Evolutionary conservation across 2,888 invertebrate genomes (phyloP).

Genomic region (Caenorhabditis afra): DNA sequence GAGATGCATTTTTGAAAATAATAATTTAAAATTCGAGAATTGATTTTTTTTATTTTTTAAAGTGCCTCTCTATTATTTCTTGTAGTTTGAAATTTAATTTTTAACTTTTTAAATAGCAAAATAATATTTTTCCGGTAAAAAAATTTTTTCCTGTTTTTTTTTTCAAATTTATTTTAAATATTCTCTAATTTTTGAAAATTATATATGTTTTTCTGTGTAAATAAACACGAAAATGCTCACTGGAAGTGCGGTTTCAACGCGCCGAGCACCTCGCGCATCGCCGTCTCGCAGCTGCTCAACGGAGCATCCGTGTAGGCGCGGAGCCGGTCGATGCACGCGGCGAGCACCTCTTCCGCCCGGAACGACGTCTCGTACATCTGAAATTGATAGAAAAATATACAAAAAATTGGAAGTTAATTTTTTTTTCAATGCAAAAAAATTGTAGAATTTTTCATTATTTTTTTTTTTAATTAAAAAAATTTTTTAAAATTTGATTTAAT

Average conservation of each 20-base stretch:
- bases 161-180: background rate
- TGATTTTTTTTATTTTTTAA: no score
- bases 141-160: background rate
- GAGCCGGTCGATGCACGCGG: conserved; percentile 61
- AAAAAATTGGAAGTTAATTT: conserved; percentile 8
- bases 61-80: background rate
- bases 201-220: no score
- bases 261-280: no score
- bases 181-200: background rate
- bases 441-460: no score
- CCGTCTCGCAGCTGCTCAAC: conserved; percentile 36
- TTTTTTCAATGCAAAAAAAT: no score
- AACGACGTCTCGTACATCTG: conserved; percentile 57
- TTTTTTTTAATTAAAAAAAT: no score
- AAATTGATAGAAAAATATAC: background rate
- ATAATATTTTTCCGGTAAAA: background rate
- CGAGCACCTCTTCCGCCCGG: conserved; percentile 49
- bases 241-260: conserved; percentile 44
- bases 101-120: no score
- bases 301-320: conserved; percentile 61
- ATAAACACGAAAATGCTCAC: conserved; percentile 37
- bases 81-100: background rate
- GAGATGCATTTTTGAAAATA: no score
- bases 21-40: no score
- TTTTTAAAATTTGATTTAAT: background rate